Percentiles rank a stretch among this genome's conserved stretches.
These are phyloP conservation scores for Lathronympha strigana DNA, from an alignment of 2,888 invertebrate species.

Conservation along the genomic window DNA sequence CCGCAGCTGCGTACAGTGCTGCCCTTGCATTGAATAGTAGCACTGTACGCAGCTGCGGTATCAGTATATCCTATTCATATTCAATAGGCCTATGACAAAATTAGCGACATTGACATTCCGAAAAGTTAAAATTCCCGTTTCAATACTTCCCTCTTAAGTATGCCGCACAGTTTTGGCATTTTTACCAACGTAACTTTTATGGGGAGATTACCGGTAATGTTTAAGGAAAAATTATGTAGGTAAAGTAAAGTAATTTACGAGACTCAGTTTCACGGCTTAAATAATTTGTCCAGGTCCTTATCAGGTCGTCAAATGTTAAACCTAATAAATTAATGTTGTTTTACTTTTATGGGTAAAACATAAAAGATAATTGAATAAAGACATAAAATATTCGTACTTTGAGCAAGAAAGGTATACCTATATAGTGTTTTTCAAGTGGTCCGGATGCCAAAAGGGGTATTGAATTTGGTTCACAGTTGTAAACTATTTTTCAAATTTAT, in stretches of 20 bases:
- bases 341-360: constrained; percentile 20
- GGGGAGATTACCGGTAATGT: neutral
- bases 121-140: no score
- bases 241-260: constrained; percentile 13
- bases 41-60: no score
- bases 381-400: constrained; percentile 13
- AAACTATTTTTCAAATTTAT: no score
- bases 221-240: constrained; percentile 27
- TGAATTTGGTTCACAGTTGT: no score
- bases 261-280: constrained; percentile 18
- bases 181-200: neutral
- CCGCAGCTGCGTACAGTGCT: no score
- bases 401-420: no score
- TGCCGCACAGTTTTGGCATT: neutral
- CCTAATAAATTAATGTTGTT: constrained; percentile 25
- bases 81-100: no score
- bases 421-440: no score
- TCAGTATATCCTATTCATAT: no score
- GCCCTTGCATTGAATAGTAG: no score
- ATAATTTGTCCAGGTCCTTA: constrained; percentile 28
- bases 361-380: constrained; percentile 25
- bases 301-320: constrained; percentile 21
- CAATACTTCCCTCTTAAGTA: neutral
- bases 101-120: no score
- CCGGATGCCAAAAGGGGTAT: no score